Evolutionary conservation across 1,140 invertebrate genomes (phyloP).

Genomic region (Pectinophora gossypiella): DNA sequence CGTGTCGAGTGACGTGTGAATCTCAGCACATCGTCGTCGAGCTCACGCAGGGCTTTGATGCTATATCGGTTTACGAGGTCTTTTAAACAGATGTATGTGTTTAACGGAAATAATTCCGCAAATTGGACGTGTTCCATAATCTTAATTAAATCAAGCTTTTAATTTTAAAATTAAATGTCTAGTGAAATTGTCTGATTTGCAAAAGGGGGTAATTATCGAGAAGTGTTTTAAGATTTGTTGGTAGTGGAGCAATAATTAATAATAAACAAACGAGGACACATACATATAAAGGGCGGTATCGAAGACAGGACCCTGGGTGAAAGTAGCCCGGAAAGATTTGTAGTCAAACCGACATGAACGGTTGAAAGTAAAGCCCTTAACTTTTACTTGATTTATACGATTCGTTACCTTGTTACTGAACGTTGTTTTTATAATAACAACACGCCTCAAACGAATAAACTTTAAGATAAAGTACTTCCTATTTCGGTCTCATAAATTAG

Average conservation of each 20-base stretch:
- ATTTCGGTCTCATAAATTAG: no score
- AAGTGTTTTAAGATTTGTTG: neutral
- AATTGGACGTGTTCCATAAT: neutral
- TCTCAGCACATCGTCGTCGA: constrained; percentile 12
- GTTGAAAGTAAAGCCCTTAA: neutral
- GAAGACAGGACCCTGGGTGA: neutral
- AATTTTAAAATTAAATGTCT: no score
- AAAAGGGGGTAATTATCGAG: neutral
- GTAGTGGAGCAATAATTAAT: neutral
- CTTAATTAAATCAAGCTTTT: neutral
- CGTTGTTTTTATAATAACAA: no score
- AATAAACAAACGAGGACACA: neutral
- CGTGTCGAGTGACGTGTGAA: constrained; percentile 13
- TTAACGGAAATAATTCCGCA: neutral
- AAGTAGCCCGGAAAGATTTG: neutral
- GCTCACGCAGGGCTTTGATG: constrained; percentile 29
- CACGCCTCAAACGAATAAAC: no score
- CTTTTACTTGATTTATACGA: neutral
- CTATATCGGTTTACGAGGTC: constrained; percentile 30
- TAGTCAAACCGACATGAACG: neutral
- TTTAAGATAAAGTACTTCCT: no score
- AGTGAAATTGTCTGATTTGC: no score
- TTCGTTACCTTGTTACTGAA: no score
- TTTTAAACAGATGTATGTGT: neutral
- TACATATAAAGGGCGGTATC: neutral